Conservation (phyloP, 2,113 vertebrate genomes). For the Macquaria australasica region DNA sequence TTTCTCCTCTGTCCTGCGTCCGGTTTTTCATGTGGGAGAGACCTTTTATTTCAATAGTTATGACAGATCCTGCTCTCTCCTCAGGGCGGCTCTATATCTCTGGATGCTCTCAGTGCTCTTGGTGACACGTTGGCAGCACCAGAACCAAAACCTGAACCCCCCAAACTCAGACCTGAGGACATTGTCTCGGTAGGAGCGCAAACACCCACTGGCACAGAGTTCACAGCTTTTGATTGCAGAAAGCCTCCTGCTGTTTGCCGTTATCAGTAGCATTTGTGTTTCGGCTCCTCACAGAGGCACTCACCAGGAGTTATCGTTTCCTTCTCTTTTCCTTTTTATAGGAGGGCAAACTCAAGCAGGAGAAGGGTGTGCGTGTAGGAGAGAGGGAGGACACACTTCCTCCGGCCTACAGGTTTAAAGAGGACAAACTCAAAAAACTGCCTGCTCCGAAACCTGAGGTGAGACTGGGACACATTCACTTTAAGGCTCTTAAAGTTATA, state of each 20-base stretch:
- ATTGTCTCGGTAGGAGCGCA: conserved; percentile 68
- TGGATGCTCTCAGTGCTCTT: conserved; percentile 77
- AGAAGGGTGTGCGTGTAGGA: conserved; percentile 79
- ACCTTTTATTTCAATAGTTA: not conserved
- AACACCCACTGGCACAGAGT: not conserved
- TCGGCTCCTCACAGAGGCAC: not conserved
- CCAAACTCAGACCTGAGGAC: conserved; percentile 75
- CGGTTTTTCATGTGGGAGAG: not conserved
- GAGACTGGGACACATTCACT: not conserved
- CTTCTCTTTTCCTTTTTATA: conserved; percentile 19
- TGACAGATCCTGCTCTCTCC: not conserved
- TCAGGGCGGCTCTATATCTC: conserved; percentile 67
- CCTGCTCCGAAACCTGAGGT: conserved; percentile 78
- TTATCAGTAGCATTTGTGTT: not conserved
- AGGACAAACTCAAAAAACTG: conserved; percentile 62
- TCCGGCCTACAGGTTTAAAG: conserved; percentile 76
- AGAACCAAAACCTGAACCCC: conserved; percentile 62
- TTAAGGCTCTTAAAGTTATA: not conserved
- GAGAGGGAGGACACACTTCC: conserved; percentile 77
- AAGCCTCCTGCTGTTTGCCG: not conserved
- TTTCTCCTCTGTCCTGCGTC: not conserved
- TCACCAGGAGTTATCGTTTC: not conserved
- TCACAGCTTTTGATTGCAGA: not conserved
- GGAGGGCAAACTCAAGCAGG: conserved; percentile 67
- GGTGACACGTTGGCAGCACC: conserved; percentile 54